Conservation (phyloP, 30 jellyfish, hydroid and myxozoan genomes). For the Aurelia coerulea region DNA sequence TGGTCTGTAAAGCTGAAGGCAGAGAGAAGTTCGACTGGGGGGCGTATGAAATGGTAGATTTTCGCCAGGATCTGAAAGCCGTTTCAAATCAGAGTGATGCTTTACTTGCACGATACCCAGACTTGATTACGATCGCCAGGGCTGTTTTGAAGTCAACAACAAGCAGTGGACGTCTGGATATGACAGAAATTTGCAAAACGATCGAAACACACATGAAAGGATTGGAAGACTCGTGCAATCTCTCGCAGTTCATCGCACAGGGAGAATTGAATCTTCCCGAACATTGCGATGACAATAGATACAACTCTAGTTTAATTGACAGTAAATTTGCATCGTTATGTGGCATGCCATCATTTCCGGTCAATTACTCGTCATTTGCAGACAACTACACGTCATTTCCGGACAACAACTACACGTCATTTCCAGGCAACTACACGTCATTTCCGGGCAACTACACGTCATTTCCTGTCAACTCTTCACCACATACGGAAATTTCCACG, state of each 20-base stretch:
- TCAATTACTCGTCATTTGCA: background rate
- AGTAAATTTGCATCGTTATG: background rate
- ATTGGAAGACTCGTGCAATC: slow-evolving; percentile 6
- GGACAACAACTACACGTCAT: background rate
- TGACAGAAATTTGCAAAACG: slow-evolving; percentile 5
- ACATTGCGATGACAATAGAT: background rate
- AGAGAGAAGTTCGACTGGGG: slow-evolving; percentile 22
- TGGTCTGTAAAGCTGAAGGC: background rate
- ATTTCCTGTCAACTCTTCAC: no score
- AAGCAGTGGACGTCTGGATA: background rate
- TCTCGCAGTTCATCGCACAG: background rate
- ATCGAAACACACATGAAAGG: background rate
- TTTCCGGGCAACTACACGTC: no score
- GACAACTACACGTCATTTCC: background rate
- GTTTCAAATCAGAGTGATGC: background rate
- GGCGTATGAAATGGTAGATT: background rate
- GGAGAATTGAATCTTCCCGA: background rate
- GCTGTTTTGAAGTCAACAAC: slow-evolving; percentile 4
- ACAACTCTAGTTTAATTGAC: background rate
- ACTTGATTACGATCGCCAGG: background rate
- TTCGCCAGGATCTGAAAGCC: background rate
- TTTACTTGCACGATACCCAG: slow-evolving; percentile 1
- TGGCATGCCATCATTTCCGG: background rate
- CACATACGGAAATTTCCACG: no score
- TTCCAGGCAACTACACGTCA: no score